Conservation (phyloP, 2,113 vertebrate genomes). For the Passer domesticus region DNA sequence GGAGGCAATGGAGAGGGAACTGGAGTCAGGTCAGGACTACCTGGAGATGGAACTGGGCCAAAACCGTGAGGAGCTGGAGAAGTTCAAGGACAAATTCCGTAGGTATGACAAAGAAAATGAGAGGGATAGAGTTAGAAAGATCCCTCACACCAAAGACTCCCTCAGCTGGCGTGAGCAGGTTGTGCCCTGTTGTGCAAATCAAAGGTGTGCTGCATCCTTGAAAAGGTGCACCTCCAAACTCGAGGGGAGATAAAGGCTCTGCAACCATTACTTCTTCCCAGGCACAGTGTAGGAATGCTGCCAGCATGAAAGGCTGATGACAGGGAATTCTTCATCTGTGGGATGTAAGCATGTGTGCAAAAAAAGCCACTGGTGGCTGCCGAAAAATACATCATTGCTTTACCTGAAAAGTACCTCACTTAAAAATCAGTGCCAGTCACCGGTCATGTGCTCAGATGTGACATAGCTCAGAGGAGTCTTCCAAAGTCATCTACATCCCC, state of each 20-base stretch:
- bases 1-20: constrained; percentile 92
- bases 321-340: not conserved
- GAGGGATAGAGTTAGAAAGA: not conserved
- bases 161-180: not conserved
- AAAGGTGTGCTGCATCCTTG: not conserved
- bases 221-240: not conserved
- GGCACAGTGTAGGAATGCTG: not conserved
- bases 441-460: not conserved
- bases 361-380: not conserved
- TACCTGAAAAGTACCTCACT: not conserved
- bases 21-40: constrained; percentile 90
- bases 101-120: constrained; percentile 72
- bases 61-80: constrained; percentile 93
- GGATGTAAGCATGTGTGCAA: not conserved
- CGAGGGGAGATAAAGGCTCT: not conserved
- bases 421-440: not conserved
- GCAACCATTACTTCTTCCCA: not conserved
- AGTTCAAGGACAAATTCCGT: constrained; percentile 97
- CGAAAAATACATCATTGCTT: not conserved
- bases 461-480: not conserved
- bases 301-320: not conserved
- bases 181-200: not conserved
- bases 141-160: not conserved
- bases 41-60: constrained; percentile 91
- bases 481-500: not conserved